Evolutionary conservation across 2,797 vertebrate genomes (phyloP), one percentile per base, ranked within the genome.

Genomic region (Sphenodon punctatus): DNA sequence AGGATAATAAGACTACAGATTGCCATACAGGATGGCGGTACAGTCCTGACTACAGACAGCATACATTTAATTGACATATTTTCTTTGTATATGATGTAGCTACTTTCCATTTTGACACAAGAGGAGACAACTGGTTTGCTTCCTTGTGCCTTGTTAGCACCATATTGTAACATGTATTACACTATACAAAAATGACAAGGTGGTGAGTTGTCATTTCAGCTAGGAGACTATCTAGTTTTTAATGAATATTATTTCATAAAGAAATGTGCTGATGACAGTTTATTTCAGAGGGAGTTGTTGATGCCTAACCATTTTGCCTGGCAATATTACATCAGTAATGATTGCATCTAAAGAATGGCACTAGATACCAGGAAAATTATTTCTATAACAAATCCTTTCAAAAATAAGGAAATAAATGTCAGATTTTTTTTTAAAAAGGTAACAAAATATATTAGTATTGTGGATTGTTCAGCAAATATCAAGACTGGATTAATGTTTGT

Each of bases 161-260:
- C 5, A 2, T 27, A 39, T 25, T 66, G 58, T 83, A 78, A 90
- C 86, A 34, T 58, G 41, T 60, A 84, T 75, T 39, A 22, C 84
- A 83, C 78, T 89, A 82, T 32, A 70, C 59, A 75, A 87, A 91
- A 88, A 72, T 86, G 4, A 56, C 65, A 84, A 80, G 60, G 59
- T 67, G 61, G 42, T 76, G 67, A 92, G 71, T 27, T 78, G 42
- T 75, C 32, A 82, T 89, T 91, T 91, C 67, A 83, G 38, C 41
- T 80, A 89, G 88, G 5, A 83, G 8, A 80, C 67, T 73, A 87
- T 67, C 20, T 38, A 82, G 17, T 78, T 93, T 88, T 90, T 86
- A 92, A 82, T 80, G 30, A 88, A 81, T 75, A 58, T 72, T 89
- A 14, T 85, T 91, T 87, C 39, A 73, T 74, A 78, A 91, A 60